phyloP scores from a whole-genome alignment of 2,113 vertebrate genomes.

The Misgurnus mizolepis region DNA sequence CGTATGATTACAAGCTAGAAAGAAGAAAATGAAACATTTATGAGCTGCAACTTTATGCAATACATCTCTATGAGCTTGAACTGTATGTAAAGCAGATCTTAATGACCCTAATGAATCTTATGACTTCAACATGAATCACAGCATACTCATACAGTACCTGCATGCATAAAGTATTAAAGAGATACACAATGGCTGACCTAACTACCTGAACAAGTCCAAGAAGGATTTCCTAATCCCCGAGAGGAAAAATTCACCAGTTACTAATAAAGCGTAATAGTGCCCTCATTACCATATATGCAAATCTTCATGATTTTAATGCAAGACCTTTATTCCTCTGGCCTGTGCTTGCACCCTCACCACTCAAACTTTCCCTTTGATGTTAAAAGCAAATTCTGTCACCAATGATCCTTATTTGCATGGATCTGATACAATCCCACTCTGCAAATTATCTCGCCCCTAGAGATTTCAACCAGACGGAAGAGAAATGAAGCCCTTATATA shows the following conservation, averaged over 20 bases:
- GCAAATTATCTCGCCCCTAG: conserved; percentile 62
- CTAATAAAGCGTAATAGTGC: conserved; percentile 66
- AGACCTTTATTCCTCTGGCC: conserved; percentile 64
- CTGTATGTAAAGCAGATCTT: conserved; percentile 9
- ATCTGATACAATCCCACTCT: conserved; percentile 69
- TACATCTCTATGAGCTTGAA: neutral
- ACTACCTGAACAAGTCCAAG: conserved; percentile 40
- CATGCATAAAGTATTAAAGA: conserved; percentile 17
- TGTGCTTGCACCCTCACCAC: conserved; percentile 65
- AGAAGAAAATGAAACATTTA: neutral
- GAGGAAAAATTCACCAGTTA: conserved; percentile 59
- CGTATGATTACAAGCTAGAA: neutral
- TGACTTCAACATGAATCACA: conserved; percentile 7
- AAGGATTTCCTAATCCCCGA: conserved; percentile 52
- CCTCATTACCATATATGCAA: conserved; percentile 76
- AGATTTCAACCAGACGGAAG: conserved; percentile 66
- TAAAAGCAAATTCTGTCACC: conserved; percentile 70
- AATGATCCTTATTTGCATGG: conserved; percentile 72
- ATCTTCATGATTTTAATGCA: conserved; percentile 65
- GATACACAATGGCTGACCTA: conserved; percentile 2
- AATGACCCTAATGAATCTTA: conserved; percentile 22
- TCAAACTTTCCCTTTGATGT: conserved; percentile 75
- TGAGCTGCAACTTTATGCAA: conserved; percentile 9
- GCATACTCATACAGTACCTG: neutral
- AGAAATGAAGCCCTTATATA: conserved; percentile 68